Evolutionary conservation across 2,888 invertebrate genomes (phyloP).

Genomic region (Apamea sordens): DNA sequence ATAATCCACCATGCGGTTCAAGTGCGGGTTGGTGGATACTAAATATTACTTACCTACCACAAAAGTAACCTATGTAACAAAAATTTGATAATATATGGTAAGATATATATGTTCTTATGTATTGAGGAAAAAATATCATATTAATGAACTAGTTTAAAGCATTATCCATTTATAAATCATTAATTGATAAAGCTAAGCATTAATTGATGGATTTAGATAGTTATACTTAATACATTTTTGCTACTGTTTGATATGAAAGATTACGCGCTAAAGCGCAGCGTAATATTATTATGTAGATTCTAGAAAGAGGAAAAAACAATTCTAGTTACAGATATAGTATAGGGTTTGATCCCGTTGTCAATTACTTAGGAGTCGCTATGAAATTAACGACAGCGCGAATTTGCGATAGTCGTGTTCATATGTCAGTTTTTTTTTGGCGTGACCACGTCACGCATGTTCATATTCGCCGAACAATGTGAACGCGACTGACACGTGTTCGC

Average conservation of each 20-base stretch:
- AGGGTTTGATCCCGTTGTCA: neutral
- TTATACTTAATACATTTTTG: neutral
- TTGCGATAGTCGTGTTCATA: no score
- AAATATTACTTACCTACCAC: neutral
- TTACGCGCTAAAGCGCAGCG: neutral
- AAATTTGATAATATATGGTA: neutral
- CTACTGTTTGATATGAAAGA: slow-evolving; percentile 22
- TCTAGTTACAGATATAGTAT: neutral
- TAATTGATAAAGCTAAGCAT: slow-evolving; percentile 14
- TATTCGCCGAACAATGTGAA: neutral
- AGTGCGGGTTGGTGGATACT: no score
- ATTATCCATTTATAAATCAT: slow-evolving; percentile 8
- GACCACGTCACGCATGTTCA: no score
- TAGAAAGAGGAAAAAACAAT: neutral
- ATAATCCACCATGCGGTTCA: no score
- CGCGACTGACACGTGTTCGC: neutral
- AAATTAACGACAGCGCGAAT: neutral
- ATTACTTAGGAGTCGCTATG: neutral
- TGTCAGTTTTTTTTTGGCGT: no score
- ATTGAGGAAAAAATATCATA: slow-evolving; percentile 10
- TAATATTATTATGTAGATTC: neutral
- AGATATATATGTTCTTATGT: neutral
- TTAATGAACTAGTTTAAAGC: no score
- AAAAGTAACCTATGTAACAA: neutral
- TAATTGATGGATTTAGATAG: slow-evolving; percentile 11